phyloP scores from a whole-genome alignment of 2,888 invertebrate genomes.

The Bibio marci region DNA sequence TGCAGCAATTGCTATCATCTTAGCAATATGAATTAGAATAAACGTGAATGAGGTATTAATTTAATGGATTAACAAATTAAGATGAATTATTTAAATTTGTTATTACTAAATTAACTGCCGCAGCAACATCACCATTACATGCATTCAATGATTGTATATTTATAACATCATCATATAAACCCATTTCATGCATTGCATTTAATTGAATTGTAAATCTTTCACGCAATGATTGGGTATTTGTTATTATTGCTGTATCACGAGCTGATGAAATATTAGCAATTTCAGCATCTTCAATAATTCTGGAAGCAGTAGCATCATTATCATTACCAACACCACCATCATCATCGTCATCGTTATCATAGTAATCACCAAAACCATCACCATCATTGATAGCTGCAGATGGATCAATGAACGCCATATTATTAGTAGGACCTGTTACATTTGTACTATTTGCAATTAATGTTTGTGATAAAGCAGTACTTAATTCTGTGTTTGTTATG shows the following conservation, averaged over 20 bases:
- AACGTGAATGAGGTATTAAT: too few species aligned
- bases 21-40: too few species aligned
- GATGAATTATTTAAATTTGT: slow-evolving; percentile 33
- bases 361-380: too few species aligned
- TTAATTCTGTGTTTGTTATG: neutral
- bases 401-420: too few species aligned
- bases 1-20: too few species aligned
- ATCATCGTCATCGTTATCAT: slow-evolving; percentile 1
- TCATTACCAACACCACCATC: slow-evolving; percentile 3
- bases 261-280: too few species aligned
- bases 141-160: slow-evolving; percentile 73
- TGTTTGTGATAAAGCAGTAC: slow-evolving; percentile 28
- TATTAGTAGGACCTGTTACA: too few species aligned
- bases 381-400: slow-evolving; percentile 38
- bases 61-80: too few species aligned
- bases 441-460: too few species aligned
- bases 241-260: too few species aligned
- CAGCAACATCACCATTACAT: slow-evolving; percentile 66
- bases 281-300: too few species aligned
- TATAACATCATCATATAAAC: slow-evolving; percentile 63
- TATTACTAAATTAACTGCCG: slow-evolving; percentile 80
- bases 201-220: slow-evolving; percentile 31
- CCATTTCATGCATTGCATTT: slow-evolving; percentile 79
- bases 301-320: slow-evolving; percentile 9
- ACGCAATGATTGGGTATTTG: slow-evolving; percentile 19